Evolutionary conservation across 2,888 invertebrate genomes (phyloP).

Genomic region (Chrysopilus asiliformis): DNA sequence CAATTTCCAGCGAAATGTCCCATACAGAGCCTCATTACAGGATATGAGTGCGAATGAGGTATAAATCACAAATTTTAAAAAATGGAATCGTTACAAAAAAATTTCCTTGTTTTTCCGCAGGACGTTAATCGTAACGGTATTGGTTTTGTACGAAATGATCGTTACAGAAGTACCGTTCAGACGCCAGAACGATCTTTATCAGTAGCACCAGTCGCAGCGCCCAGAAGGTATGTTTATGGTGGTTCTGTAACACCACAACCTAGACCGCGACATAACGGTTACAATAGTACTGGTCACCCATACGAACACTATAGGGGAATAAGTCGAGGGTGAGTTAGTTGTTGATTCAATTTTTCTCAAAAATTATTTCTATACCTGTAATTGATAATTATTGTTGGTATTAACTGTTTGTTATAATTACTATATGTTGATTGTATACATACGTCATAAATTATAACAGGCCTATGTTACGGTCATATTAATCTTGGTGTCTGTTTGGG

Average conservation of each 20-base stretch:
- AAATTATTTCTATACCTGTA: too few relatives aligned
- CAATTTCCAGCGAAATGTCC: conserved; percentile 22
- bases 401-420: too few relatives aligned
- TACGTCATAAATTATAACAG: too few relatives aligned
- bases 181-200: conserved; percentile 15
- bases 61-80: neutral
- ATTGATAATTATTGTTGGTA: too few relatives aligned
- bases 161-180: conserved; percentile 28
- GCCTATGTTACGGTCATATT: too few relatives aligned
- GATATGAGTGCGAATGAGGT: conserved; percentile 25
- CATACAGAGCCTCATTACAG: conserved; percentile 29
- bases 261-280: conserved; percentile 36
- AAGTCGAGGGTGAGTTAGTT: conserved; percentile 32
- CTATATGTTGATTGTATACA: too few relatives aligned
- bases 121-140: conserved; percentile 9
- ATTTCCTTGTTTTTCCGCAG: conserved; percentile 1
- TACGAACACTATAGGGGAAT: conserved; percentile 29
- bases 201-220: conserved; percentile 13
- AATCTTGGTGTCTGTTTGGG: too few relatives aligned
- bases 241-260: conserved; percentile 45
- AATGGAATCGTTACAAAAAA: neutral
- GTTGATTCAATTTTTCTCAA: neutral
- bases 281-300: conserved; percentile 19
- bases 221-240: conserved; percentile 40
- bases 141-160: conserved; percentile 23